Base-by-base conservation (phyloP, 2,797 vertebrate species). In the Cyclura pinguis region DNA sequence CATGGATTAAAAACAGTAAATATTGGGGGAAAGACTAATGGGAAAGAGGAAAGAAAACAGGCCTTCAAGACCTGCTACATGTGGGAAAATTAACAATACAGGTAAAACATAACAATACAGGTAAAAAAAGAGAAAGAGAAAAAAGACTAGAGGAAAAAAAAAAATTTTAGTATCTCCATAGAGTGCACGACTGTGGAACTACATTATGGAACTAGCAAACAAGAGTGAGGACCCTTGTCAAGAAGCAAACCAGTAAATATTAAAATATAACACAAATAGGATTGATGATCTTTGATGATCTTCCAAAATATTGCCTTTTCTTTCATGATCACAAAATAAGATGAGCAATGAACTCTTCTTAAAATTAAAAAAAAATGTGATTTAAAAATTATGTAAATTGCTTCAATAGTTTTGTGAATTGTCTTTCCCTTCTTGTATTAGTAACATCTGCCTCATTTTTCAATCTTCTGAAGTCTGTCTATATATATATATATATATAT, bases 1-100 rank as follows among this genome's bases (percentile, higher is more conserved):
- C 86, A 62, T 8, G 64, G 5, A 67, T 87, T 81, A 86, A 27
- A 93, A 92, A 1, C 2, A 82, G 27, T 72, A 73, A 64, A 29
- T 2, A 6, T 85, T 27, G 47, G 55, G 38, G 10, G 50, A 29
- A 69, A 27, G 24, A 38, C 29, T 38, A 42, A 38, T n/a, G 10
- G 18, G 52, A 27, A 88, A 38, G 50, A 7, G 3, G 80, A 73
- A 42, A 72, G 22, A 55, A 7, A 1, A 52, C 80, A 59, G 24
- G 29, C 57, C 50, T 72, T n/a, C 13, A 72, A 69, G 52, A 74
- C 38, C 81, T 47, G 24, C 18, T 73, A 32, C 47, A 35, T 42
- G 20, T 42, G 22, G 22, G 20, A 35, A 77, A 84, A 4, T 35
- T 57, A 57, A n/a, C 6, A 20, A 18, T 57, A 57, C 32, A 81